Base-by-base conservation (phyloP, 2,113 vertebrate species). In the Eclectus roratus region DNA sequence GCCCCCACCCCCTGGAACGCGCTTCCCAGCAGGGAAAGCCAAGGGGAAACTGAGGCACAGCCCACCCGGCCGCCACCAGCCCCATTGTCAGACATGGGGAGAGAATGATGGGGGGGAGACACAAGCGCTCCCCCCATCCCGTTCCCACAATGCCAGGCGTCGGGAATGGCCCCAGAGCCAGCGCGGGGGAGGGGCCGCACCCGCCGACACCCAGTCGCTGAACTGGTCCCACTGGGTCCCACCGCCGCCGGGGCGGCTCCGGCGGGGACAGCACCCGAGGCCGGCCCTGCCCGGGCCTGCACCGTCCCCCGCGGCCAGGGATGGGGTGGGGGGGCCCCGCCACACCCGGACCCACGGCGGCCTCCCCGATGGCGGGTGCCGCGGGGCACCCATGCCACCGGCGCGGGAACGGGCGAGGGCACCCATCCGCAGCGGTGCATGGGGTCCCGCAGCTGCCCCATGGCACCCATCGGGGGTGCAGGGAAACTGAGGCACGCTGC, bases 221-320 rank as follows among this genome's bases (percentile, higher is more conserved):
- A 95, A 96, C 95, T 94, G 91, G 93, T 95, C 95, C 93, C 95
- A 85, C 95, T 94, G 89, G 93, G 95, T 96, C 95, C 91, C 91
- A 94, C 89, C 70, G 77, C 95, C 85, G 93, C 64, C 72, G 93
- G 93, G 95, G 93, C 93, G 91, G 93, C 85, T 94, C 95, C 74
- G 46, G 89, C 89, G 82, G 93, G 91, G 95, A 96, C 93, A 94
- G 93, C 85, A 92, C 95, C 93, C 64, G 52, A 13, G 91, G 93
- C 91, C 8, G 85, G 95, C 95, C 84, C 95, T 94, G 95, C 93
- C 95, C 53, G 69, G 91, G 84, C 95, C 93, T 94, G 91, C 88
- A 89, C 69, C 53, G 9, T 33, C 52, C 88, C 95, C 93, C 2
- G 68, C n/a, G 93, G 92, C 63, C 86, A 95, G 81, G 92, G 89